Conservation (phyloP, 2,888 invertebrate species). For the Nymphalis c-album region DNA sequence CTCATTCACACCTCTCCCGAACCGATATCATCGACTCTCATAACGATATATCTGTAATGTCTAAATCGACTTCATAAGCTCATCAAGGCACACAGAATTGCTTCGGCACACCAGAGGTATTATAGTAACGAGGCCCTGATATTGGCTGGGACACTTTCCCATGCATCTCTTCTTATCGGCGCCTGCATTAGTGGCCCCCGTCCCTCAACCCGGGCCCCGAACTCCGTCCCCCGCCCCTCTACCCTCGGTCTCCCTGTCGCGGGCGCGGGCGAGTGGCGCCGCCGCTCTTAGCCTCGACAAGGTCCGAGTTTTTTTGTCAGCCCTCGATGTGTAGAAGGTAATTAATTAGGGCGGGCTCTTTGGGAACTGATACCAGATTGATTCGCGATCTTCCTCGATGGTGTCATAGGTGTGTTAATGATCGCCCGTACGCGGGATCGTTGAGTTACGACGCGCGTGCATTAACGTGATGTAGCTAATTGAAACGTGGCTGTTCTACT, state of each 20-base stretch:
- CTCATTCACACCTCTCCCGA: background rate
- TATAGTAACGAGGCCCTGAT: conserved; percentile 22
- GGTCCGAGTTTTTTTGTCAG: conserved; percentile 64
- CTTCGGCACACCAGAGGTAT: conserved; percentile 8
- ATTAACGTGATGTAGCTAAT: background rate
- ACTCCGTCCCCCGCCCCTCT: conserved; percentile 33
- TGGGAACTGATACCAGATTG: conserved; percentile 25
- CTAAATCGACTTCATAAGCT: conserved; percentile 18
- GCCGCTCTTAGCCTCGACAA: conserved; percentile 72
- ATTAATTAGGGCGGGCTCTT: conserved; percentile 66
- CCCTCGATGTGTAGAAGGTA: conserved; percentile 60
- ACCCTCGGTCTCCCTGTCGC: conserved; percentile 34
- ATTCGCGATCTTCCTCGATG: conserved; percentile 20
- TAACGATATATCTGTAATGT: conserved; percentile 1
- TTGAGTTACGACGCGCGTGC: background rate
- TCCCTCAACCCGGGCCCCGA: conserved; percentile 22
- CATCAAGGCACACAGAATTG: conserved; percentile 8
- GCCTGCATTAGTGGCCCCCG: conserved; percentile 53
- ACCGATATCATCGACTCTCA: background rate
- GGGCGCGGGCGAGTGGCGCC: conserved; percentile 59
- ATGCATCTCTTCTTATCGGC: conserved; percentile 58
- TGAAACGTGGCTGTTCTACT: background rate
- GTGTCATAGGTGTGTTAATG: conserved; percentile 2
- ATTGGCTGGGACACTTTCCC: conserved; percentile 59
- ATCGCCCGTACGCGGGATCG: background rate